Evolutionary conservation across 92 coral and sea anemone species (phyloP).

Genomic region (Siderastrea radians): DNA sequence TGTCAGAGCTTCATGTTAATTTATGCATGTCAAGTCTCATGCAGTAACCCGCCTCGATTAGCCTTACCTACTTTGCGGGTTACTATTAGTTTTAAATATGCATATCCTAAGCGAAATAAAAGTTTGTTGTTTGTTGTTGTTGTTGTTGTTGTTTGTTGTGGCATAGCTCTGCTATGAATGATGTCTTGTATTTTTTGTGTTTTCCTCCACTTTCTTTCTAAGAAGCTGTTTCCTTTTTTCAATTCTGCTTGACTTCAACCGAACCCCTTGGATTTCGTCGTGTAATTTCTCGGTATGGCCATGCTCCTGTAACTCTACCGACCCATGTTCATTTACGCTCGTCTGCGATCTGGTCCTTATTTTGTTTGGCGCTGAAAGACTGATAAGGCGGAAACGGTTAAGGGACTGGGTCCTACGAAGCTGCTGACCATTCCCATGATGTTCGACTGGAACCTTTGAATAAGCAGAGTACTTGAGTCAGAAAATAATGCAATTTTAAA

Average conservation of each 20-base stretch:
- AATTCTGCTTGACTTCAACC: conserved; percentile 26
- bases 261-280: neutral
- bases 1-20: no score
- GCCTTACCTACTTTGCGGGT: no score
- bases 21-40: no score
- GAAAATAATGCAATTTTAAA: neutral
- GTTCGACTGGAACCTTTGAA: conserved; percentile 23
- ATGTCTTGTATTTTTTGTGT: neutral
- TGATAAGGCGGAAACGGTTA: conserved; percentile 33
- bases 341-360: neutral
- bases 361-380: conserved; percentile 26
- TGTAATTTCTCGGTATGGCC: neutral
- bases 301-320: neutral
- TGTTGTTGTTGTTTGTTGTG: no score
- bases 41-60: no score
- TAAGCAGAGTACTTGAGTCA: neutral
- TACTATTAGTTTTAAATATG: no score
- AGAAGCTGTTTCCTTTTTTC: conserved; percentile 33
- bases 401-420: conserved; percentile 50
- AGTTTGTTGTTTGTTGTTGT: no score
- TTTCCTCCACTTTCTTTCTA: conserved; percentile 32
- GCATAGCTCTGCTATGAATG: neutral
- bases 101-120: no score
- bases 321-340: neutral
- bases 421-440: neutral